phyloP scores from a whole-genome alignment of 2,888 invertebrate genomes.

The Muschampia plurimacula region DNA sequence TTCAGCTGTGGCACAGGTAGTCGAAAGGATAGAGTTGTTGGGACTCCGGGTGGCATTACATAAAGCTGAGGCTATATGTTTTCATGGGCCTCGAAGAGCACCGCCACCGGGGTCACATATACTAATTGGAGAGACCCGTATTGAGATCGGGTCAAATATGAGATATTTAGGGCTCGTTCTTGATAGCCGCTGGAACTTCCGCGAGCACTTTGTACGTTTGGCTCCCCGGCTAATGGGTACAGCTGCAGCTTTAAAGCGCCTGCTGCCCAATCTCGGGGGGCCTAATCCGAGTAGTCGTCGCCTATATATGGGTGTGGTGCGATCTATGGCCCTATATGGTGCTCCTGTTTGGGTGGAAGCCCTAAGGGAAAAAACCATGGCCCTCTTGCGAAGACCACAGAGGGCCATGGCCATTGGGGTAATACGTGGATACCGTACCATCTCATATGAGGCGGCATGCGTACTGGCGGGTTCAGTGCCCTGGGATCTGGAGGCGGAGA shows the following conservation, averaged over 20 bases:
- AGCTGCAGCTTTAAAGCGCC: constrained; percentile 19
- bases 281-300: constrained; percentile 19
- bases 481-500: no score
- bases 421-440: no score
- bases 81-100: constrained; percentile 35
- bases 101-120: constrained; percentile 24
- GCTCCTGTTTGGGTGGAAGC: neutral
- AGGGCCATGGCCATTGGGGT: no score
- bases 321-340: constrained; percentile 24
- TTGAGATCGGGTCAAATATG: constrained; percentile 4
- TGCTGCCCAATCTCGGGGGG: constrained; percentile 30
- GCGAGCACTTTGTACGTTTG: constrained; percentile 6
- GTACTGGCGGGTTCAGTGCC: no score
- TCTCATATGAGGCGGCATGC: no score
- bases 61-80: constrained; percentile 38
- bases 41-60: no score
- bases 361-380: no score
- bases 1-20: no score
- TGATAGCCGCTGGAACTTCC: constrained; percentile 30
- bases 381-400: no score
- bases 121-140: constrained; percentile 20
- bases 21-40: no score
- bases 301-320: constrained; percentile 18
- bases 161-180: constrained; percentile 27
- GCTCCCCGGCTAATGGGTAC: neutral